Base-by-base conservation (phyloP, 2,888 invertebrate species). In the Zaprionus lineosus region DNA sequence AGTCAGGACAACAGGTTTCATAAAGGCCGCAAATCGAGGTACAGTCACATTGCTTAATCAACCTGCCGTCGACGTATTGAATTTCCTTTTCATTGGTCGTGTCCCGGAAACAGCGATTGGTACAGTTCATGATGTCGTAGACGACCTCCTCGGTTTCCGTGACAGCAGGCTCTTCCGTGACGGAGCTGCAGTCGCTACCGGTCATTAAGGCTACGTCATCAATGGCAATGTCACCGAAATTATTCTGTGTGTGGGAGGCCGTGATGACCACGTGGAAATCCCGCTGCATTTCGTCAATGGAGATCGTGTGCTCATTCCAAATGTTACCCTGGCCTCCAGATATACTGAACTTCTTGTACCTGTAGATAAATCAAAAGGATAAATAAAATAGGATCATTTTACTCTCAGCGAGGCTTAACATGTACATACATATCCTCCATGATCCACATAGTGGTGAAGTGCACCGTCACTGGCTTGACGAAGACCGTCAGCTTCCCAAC, bases 191-290 rank as follows among this genome's bases (percentile, higher is more conserved):
- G 0, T 87, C 84, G 0, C 50, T 66, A 19, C 86, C 87, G 21
- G 92, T 92, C 18, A 93, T 90, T 19, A 96, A 90, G 4, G 92
- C 91, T 0, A 96, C 93, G 86, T 97, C 96, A 73, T 97, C 96
- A 8, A 96, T 92, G 0, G 96, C 96, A 24, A 95, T 94, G 84
- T 96, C 96, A 47, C 95, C 95, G 4, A 94, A 92, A 66, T 93
- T 94, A 14, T 92, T 92, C 0, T 77, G 71, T 0, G 95, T 95
- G 19, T 94, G 91, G 0, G 94, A 91, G 0, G 94, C 96, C 86
- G 96, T 95, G 34, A 97, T 92, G 2, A 96, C 90, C 16, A 97
- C 93, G 94, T 96, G 90, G 41, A 91, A 89, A 28, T 91, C 73
- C 91, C 91, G 40, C 74, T 75, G 1, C 91, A 89, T 21, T 88